Percentiles rank a stretch among this genome's conserved stretches.
phyloP scores from a whole-genome alignment of 1,140 invertebrate species.

The Dryas iulia region DNA sequence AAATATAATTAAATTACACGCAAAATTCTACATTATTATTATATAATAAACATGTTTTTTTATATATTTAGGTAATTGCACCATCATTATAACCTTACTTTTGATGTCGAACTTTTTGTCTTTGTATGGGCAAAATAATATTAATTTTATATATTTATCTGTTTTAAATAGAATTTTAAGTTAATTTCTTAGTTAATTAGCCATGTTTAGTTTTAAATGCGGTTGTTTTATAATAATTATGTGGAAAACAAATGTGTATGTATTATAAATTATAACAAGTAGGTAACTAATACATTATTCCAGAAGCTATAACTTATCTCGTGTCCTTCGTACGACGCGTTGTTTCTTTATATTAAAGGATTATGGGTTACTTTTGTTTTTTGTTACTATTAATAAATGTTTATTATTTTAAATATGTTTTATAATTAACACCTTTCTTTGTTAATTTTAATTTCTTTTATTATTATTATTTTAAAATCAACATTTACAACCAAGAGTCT shows the following conservation, averaged over 20 bases:
- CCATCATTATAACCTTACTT: slow-evolving; percentile 68
- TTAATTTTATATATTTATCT: background rate
- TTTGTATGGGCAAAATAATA: background rate
- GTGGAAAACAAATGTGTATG: background rate
- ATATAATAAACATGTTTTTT: slow-evolving; percentile 7
- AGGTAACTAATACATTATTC: background rate
- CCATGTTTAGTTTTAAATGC: background rate
- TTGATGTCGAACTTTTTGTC: slow-evolving; percentile 5
- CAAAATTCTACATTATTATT: slow-evolving; percentile 22
- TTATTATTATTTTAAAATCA: background rate
- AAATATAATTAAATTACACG: slow-evolving; percentile 32
- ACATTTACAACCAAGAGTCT: too few relatives aligned
- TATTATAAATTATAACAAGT: slow-evolving; percentile 1
- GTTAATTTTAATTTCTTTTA: background rate
- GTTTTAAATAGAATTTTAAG: background rate
- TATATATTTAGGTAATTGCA: slow-evolving; percentile 40
- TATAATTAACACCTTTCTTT: too few relatives aligned
- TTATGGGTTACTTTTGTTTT: background rate
- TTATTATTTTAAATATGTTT: background rate
- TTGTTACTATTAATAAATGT: background rate
- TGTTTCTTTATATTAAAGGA: background rate
- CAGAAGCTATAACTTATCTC: background rate
- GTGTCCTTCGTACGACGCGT: background rate
- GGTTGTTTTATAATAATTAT: background rate
- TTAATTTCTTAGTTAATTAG: background rate